Conservation (phyloP, 2,113 vertebrate species). For the Mystacornis crossleyi region DNA sequence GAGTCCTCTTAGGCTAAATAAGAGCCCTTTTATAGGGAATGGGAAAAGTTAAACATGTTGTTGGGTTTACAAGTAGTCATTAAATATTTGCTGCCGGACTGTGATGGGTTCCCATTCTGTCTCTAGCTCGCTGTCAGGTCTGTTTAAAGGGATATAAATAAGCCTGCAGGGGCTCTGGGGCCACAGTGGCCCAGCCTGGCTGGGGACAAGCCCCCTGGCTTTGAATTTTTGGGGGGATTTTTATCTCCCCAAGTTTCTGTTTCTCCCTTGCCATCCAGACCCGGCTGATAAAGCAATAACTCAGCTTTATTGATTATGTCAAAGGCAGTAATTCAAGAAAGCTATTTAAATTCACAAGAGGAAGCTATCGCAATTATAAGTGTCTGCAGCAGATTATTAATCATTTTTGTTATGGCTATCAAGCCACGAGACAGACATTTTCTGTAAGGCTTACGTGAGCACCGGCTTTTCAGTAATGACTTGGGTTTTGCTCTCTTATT, state of each 20-base stretch:
- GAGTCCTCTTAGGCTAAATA: not conserved
- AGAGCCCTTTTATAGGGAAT: not conserved
- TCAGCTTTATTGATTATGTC: slow-evolving; percentile 70
- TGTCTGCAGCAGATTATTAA: slow-evolving; percentile 66
- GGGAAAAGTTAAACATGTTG: not conserved
- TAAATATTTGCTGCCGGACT: slow-evolving; percentile 24
- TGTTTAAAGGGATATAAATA: not conserved
- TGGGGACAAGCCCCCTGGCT: not conserved
- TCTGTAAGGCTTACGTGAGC: not conserved
- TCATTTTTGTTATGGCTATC: slow-evolving; percentile 67
- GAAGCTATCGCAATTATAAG: slow-evolving; percentile 69
- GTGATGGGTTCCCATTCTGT: not conserved
- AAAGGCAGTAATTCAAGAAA: slow-evolving; percentile 69
- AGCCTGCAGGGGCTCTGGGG: not conserved
- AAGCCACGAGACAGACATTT: slow-evolving; percentile 56
- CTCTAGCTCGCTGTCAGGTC: not conserved
- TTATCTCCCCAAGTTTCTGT: not conserved
- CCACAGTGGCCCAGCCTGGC: not conserved
- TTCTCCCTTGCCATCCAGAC: not conserved
- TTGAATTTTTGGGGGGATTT: not conserved
- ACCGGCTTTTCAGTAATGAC: not conserved
- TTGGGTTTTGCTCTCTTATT: not conserved
- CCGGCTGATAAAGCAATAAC: slow-evolving; percentile 28
- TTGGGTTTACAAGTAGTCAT: not conserved
- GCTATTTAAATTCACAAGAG: slow-evolving; percentile 71